Base-by-base conservation (phyloP, 64 coral and sea anemone species). In the Porites lutea region DNA sequence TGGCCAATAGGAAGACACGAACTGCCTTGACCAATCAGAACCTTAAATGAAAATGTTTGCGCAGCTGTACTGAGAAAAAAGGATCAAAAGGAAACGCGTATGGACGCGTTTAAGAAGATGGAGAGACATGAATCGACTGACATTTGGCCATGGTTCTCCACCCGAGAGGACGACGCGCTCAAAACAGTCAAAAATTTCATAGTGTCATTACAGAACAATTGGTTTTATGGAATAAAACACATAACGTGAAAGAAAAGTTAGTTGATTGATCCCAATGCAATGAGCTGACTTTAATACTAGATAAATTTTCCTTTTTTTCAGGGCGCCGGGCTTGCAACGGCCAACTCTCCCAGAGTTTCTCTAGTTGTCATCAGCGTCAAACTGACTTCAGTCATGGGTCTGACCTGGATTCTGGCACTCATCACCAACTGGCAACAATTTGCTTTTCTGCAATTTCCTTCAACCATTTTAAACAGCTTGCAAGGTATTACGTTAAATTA, bases 361-460 rank as follows among this genome's bases (percentile, higher is more conserved):
- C 18, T 84, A 3, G 16, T 48, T 8, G 15, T 84, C 2, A 68
- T 84, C 63, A 52, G 62, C 46, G 15, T 84, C 47, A 84, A 84
- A 20, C 81, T 84, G 19, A 84, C 62, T 18, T 14, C 81, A n/a
- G 63, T 84, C 45, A 84, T 84, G 81, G 81, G 81, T 3, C 47
- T 84, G 4, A 84, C 81, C 3, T 84, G 81, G 81, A 84, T 84
- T 84, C 81, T 84, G 62, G 46, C 5, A 21, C 44, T 84, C 12
- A 3, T 68, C 6, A 2, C 81, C 3, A 84, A 84, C 18, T 84
- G 63, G 81, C 20, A 84, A 51, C 81, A 84, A 84, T 3, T 19
- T 51, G 37, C 61, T 16, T 68, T 84, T 63, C 48, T 84, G 0
- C 9, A 68, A 1, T 84, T 68, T 52, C 81, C 81, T 51, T 65